Evolutionary conservation across 2,888 invertebrate species (phyloP).

Genomic region (Scelioninae gen. 2): DNA sequence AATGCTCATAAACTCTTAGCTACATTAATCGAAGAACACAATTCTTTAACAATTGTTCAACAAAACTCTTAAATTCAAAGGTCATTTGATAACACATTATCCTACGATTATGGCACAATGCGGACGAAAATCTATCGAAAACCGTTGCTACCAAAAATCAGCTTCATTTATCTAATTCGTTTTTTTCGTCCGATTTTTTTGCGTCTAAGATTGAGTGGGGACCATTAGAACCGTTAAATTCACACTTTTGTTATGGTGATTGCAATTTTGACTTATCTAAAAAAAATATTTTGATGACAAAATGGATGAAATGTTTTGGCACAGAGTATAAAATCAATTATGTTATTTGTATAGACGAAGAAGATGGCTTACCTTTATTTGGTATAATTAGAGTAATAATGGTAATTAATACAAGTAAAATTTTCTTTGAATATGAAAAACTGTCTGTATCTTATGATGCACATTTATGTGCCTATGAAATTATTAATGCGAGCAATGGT

Average conservation of each 20-base stretch:
- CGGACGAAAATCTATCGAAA: conserved; percentile 14
- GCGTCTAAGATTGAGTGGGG: neutral
- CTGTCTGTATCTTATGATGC: too few relatives aligned
- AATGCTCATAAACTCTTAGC: conserved; percentile 25
- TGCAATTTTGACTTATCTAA: too few relatives aligned
- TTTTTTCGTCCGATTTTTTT: conserved; percentile 1
- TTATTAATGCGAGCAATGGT: too few relatives aligned
- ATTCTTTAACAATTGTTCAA: conserved; percentile 37
- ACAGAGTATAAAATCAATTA: neutral
- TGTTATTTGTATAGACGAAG: neutral
- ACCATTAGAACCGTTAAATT: too few relatives aligned
- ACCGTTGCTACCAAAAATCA: conserved; percentile 22
- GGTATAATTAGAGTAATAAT: neutral
- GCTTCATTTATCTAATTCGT: neutral
- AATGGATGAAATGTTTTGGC: conserved; percentile 13
- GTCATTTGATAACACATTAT: conserved; percentile 40
- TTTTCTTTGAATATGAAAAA: too few relatives aligned
- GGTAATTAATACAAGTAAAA: neutral
- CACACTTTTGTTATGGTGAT: too few relatives aligned
- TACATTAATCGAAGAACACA: conserved; percentile 49
- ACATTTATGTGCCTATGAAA: too few relatives aligned
- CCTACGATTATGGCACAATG: conserved; percentile 22
- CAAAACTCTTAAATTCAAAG: conserved; percentile 38
- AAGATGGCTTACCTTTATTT: neutral
- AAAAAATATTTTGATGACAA: too few relatives aligned